Evolutionary conservation across 1,140 invertebrate species (phyloP), one percentile per base, ranked within the genome.

Genomic region (Orchesella cincta): DNA sequence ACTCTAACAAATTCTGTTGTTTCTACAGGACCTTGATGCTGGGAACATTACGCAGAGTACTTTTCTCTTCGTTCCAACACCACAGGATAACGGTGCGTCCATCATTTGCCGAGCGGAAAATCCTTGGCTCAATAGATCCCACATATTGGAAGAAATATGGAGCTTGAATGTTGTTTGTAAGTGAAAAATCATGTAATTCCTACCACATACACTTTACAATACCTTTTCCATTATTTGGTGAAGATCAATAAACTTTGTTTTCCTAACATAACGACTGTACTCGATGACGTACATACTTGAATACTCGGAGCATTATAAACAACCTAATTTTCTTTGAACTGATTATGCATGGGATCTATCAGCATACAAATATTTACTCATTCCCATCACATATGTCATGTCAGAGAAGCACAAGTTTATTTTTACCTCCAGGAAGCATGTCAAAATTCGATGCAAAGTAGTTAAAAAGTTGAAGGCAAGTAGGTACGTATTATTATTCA

Each of bases 101-200:
- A 88, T 96, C 71, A 91, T 91, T 57, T 96, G 94, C 84, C 88
- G 93, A 78, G 93, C 94, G n/a, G 92, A 94, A 84, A 96, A 96
- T 88, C 93, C 93, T 36, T 92, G 93, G 86, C 91, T 94, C 72
- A 93, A 92, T 51, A 90, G 92, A 52, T 89, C 93, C 75, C 91
- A 84, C 20, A 79, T 89, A 83, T 85, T 94, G 76, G 93, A 95
- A 85, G 92, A 93, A 77, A 90, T 91, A 71, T 94, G 93, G 92
- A 92, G 91, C 83, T 91, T 96, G 81, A 90, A 92, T 86, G 93
- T 95, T 82, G 93, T 94, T 76, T 95, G 94, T 95, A 87, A 94
- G 93, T 93, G 88, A 8, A 73, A 51, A 23, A 46, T 29, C 39
- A 46, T 20, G 20, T 46, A 46, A 46, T 46, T 46, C 8, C 39